phyloP scores from a whole-genome alignment of 2,113 vertebrate genomes.

The Sarotherodon lohbergeri region DNA sequence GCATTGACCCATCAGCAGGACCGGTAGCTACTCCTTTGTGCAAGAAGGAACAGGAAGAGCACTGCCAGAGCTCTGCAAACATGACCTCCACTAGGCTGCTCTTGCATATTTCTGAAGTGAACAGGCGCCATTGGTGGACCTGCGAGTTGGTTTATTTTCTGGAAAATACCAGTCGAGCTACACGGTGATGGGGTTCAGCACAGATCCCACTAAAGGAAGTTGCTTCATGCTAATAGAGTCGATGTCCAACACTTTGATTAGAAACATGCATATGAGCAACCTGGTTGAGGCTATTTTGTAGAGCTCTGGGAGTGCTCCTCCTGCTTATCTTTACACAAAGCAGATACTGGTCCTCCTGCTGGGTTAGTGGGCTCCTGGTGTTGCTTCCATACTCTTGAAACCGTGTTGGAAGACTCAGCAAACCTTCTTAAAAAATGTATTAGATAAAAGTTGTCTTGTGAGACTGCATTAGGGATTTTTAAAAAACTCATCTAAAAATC shows the following conservation, averaged over 20 bases:
- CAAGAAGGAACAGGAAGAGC: background rate
- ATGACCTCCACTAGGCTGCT: background rate
- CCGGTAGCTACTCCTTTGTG: background rate
- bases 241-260: background rate
- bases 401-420: background rate
- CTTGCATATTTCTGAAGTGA: background rate
- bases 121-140: background rate
- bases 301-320: background rate
- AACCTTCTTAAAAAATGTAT: background rate
- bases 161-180: background rate
- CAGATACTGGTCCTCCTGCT: background rate
- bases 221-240: background rate
- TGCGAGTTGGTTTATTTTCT: background rate
- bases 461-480: background rate
- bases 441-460: background rate
- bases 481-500: background rate
- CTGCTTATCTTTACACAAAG: background rate
- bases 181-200: background rate
- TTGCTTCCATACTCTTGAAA: background rate
- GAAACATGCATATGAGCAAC: background rate
- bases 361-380: accelerated
- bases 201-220: background rate
- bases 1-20: background rate
- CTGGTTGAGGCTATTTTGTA: accelerated
- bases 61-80: background rate